A percentile compares a stretch with the other conserved stretches of the same genome.
These are phyloP conservation scores for Nixonia krombeini DNA, from an alignment of 1,140 invertebrate species.

Conservation along the genomic window DNA sequence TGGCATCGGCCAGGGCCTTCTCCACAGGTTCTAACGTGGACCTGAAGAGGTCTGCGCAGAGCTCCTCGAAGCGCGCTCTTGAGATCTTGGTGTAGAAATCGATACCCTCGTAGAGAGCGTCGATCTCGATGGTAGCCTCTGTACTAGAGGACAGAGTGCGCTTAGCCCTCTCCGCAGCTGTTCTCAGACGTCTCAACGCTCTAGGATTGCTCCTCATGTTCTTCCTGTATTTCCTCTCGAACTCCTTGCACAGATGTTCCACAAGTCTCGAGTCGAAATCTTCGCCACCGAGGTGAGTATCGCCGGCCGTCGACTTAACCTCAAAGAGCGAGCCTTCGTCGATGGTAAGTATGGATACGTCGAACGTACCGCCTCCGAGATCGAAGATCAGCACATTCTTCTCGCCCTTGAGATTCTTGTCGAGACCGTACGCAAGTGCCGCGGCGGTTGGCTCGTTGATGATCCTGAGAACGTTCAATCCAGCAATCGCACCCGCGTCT, in stretches of 20 bases:
- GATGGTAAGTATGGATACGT: constrained; percentile 90
- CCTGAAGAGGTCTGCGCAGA: constrained; percentile 76
- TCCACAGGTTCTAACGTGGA: constrained; percentile 76
- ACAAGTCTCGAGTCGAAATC: constrained; percentile 90
- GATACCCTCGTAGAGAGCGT: constrained; percentile 73
- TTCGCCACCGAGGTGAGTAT: constrained; percentile 83
- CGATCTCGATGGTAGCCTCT: constrained; percentile 74
- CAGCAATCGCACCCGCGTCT: constrained; percentile 78
- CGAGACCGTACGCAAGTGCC: constrained; percentile 84
- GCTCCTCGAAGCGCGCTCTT: constrained; percentile 76
- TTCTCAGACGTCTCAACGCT: constrained; percentile 76
- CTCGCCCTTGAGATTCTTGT: constrained; percentile 83
- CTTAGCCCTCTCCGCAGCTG: constrained; percentile 77
- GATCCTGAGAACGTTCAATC: constrained; percentile 85
- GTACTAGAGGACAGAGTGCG: constrained; percentile 74
- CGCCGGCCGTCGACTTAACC: constrained; percentile 84
- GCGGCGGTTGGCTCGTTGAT: constrained; percentile 85
- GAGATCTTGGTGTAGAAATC: constrained; percentile 77
- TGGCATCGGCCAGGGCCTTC: constrained; percentile 81
- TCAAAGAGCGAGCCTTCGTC: constrained; percentile 87
- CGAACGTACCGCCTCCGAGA: constrained; percentile 83
- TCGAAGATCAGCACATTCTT: constrained; percentile 83
- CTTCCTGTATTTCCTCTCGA: constrained; percentile 73
- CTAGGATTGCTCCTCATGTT: constrained; percentile 69
- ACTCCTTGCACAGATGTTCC: constrained; percentile 77